phyloP scores from a whole-genome alignment of 2,888 invertebrate genomes.

The Napeogenes inachia region DNA sequence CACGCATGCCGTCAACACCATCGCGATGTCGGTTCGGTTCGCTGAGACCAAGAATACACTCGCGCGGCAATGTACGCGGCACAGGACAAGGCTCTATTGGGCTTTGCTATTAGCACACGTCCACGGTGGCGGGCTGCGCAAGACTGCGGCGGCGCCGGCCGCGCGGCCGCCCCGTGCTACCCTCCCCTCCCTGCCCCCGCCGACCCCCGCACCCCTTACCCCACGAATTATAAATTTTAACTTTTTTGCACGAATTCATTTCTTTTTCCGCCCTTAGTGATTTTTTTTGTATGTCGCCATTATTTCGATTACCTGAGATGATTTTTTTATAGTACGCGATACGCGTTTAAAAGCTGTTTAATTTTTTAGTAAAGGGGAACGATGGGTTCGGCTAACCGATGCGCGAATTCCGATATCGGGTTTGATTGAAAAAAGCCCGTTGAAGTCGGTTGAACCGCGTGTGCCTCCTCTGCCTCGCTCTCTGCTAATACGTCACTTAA shows the following conservation, averaged over 20 bases:
- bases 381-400: conserved; percentile 66
- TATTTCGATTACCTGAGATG: conserved; percentile 77
- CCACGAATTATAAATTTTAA: conserved; percentile 66
- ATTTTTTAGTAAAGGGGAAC: conserved; percentile 71
- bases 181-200: conserved; percentile 26
- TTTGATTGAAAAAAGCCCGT: conserved; percentile 51
- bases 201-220: conserved; percentile 31
- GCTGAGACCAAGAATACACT: conserved; percentile 10
- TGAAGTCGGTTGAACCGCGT: conserved; percentile 27
- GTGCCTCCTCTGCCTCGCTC: conserved; percentile 15
- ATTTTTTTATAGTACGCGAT: conserved; percentile 60
- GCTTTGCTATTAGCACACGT: conserved; percentile 29
- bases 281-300: conserved; percentile 73
- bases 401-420: conserved; percentile 74
- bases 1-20: conserved; percentile 69
- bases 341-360: conserved; percentile 76
- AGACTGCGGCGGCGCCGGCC: conserved; percentile 28
- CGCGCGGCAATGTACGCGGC: conserved; percentile 28
- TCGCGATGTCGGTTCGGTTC: conserved; percentile 34
- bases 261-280: conserved; percentile 76
- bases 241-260: conserved; percentile 74
- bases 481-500: conserved; percentile 12
- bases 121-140: conserved; percentile 25
- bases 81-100: conserved; percentile 21
- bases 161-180: conserved; percentile 20